These are phyloP conservation scores for Spodoptera litura DNA, from an alignment of 1,140 invertebrate species.

Conservation along the genomic window DNA sequence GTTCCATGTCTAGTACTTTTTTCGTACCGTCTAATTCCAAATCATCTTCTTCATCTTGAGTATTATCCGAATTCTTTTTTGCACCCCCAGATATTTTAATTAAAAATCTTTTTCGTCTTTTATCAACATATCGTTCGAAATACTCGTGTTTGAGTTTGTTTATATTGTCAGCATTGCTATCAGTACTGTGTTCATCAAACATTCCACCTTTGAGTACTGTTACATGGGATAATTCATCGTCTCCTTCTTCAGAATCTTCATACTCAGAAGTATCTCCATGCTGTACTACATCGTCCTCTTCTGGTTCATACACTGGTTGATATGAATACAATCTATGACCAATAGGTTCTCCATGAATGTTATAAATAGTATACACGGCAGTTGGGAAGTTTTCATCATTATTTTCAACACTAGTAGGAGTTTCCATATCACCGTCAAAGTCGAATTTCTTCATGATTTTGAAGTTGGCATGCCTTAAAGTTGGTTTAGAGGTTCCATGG, in stretches of 20 bases:
- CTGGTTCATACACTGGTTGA: constrained; percentile 82
- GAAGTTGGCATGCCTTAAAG: constrained; percentile 79
- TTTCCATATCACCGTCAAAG: constrained; percentile 67
- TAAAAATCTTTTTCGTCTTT: constrained; percentile 77
- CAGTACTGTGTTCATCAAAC: constrained; percentile 66
- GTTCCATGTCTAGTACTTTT: constrained; percentile 66
- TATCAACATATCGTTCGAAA: constrained; percentile 81
- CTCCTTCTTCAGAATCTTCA: constrained; percentile 57
- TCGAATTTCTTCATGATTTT: constrained; percentile 81
- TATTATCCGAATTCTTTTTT: constrained; percentile 65
- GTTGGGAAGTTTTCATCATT: constrained; percentile 77
- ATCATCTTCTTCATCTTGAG: constrained; percentile 63
- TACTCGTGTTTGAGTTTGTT: constrained; percentile 81
- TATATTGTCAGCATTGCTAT: constrained; percentile 70
- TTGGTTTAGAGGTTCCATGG: constrained; percentile 73
- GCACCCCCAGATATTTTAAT: constrained; percentile 65
- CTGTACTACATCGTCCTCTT: constrained; percentile 70
- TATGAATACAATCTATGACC: constrained; percentile 81
- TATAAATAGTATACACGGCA: constrained; percentile 81
- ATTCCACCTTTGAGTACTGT: constrained; percentile 79
- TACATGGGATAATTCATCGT: constrained; percentile 59
- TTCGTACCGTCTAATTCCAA: constrained; percentile 62
- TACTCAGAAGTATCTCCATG: constrained; percentile 70
- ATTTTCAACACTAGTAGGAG: constrained; percentile 57
- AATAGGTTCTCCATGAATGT: constrained; percentile 80